Evolutionary conservation across 2,797 vertebrate species (phyloP).

Genomic region (Bradypodion pumilum): DNA sequence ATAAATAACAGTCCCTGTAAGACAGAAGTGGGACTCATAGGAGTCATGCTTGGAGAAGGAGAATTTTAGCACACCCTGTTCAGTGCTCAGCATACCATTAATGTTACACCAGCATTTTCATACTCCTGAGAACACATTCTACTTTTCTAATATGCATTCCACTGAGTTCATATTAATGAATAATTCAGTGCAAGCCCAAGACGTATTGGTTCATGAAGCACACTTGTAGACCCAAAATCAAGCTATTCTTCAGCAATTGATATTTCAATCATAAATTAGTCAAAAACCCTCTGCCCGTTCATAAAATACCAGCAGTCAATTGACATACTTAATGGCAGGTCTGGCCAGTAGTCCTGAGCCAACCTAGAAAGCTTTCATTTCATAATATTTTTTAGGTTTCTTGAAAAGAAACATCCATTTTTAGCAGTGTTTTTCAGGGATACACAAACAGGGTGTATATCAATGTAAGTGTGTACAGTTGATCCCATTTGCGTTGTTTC

Average conservation of each 20-base stretch:
- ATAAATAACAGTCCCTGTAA: not conserved
- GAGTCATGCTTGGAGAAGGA: not conserved
- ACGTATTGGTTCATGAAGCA: not conserved
- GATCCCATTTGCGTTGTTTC: not conserved
- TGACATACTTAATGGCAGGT: not conserved
- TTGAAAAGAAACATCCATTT: not conserved
- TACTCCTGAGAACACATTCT: not conserved
- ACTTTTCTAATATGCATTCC: not conserved
- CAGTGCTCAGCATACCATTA: not conserved
- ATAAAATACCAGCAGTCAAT: not conserved
- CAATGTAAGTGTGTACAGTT: not conserved
- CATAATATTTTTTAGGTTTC: not conserved
- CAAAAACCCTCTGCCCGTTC: not conserved
- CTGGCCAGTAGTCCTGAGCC: not conserved
- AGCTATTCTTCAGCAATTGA: not conserved
- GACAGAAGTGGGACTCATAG: not conserved
- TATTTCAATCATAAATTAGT: not conserved
- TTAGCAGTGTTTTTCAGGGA: not conserved
- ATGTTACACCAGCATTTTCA: not conserved
- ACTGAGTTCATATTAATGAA: not conserved
- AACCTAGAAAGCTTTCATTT: not conserved
- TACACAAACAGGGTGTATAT: too few relatives aligned
- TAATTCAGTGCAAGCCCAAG: not conserved
- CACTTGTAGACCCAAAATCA: not conserved
- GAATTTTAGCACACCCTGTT: not conserved